A percentile compares a stretch with the other conserved stretches of the same genome.
Evolutionary conservation across 2,113 vertebrate genomes (phyloP).

Genomic region (Leucopternis melanops): DNA sequence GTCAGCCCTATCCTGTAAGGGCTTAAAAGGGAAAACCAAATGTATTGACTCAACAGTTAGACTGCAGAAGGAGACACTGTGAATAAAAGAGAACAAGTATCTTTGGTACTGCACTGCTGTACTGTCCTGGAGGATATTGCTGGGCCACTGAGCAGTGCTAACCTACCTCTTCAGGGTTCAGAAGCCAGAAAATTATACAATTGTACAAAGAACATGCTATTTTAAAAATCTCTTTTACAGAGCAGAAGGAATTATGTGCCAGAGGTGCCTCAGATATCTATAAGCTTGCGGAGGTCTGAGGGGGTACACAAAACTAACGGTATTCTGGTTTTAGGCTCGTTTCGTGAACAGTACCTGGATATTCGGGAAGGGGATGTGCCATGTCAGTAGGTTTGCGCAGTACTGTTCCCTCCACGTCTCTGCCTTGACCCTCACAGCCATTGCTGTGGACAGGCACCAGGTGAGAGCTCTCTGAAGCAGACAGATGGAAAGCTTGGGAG

Average conservation of each 20-base stretch:
- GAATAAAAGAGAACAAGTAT: background rate
- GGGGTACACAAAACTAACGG: background rate
- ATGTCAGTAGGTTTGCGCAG: constrained; percentile 91
- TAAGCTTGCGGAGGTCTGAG: background rate
- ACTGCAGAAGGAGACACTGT: background rate
- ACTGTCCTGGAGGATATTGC: background rate
- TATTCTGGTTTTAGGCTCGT: constrained; percentile 74
- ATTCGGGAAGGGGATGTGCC: constrained; percentile 92
- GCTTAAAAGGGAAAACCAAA: background rate
- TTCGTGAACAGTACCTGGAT: constrained; percentile 94
- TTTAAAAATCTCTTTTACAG: background rate
- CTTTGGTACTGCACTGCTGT: background rate
- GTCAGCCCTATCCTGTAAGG: background rate
- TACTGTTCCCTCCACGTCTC: constrained; percentile 94
- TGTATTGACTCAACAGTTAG: background rate
- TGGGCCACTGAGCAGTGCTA: background rate
- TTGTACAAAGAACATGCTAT: background rate
- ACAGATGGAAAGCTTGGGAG: background rate
- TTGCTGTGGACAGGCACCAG: constrained; percentile 91
- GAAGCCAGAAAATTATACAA: background rate
- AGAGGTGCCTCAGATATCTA: background rate
- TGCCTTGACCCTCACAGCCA: constrained; percentile 88
- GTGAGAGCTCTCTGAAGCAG: constrained; percentile 60
- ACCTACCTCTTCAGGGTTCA: background rate
- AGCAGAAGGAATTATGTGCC: background rate